Conservation (phyloP, 2,797 vertebrate genomes). For the Peromyscus attwateri region DNA sequence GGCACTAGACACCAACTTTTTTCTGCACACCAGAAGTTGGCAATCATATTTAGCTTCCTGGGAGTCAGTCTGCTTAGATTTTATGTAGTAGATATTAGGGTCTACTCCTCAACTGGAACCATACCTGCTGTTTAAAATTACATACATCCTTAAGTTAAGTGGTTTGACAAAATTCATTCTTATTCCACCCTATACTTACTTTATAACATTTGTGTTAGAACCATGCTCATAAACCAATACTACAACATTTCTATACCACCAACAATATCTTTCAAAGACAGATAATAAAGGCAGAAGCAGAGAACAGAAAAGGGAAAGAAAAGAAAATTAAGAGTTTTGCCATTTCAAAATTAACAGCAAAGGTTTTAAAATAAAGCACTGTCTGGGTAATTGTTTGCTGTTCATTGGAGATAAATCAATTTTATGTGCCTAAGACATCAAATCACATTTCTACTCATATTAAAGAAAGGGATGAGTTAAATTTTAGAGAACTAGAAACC, state of each 20-base stretch:
- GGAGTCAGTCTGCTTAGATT: neutral
- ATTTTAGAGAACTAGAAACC: slow-evolving; percentile 57
- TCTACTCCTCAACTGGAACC: neutral
- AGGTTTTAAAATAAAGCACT: neutral
- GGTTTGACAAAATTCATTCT: neutral
- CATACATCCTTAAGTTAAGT: neutral
- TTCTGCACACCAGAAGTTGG: neutral
- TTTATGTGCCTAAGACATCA: neutral
- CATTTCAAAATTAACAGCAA: slow-evolving; percentile 42
- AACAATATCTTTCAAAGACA: neutral
- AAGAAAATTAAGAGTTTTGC: neutral
- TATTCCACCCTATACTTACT: slow-evolving; percentile 6
- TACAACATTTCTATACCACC: slow-evolving; percentile 46
- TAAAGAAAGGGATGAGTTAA: slow-evolving; percentile 67
- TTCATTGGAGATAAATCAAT: neutral
- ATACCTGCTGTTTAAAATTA: neutral
- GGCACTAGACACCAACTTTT: neutral
- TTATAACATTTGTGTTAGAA: neutral
- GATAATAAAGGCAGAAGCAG: neutral
- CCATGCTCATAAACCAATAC: neutral
- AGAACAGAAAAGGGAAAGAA: neutral
- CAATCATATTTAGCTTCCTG: neutral
- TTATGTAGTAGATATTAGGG: neutral
- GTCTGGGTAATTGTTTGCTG: neutral
- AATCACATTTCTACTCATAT: slow-evolving; percentile 3